A percentile compares a stretch with the other conserved stretches of the same genome.
Evolutionary conservation across 2,797 vertebrate genomes (phyloP).

Genomic region (Saxicola maurus): DNA sequence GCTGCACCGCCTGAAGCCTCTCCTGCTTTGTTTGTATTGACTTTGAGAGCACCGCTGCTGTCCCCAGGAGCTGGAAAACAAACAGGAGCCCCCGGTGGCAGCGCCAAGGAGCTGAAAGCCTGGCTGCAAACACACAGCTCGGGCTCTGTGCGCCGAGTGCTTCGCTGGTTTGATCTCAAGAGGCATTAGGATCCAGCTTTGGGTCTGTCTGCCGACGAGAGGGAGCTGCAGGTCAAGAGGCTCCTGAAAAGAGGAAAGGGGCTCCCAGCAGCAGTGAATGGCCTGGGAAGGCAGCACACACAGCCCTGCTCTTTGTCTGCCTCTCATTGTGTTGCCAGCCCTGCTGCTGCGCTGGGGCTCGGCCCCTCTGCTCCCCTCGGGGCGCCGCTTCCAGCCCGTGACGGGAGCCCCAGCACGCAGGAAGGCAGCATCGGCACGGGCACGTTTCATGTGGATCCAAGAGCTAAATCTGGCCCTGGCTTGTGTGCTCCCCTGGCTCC

Average conservation of each 20-base stretch:
- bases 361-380: constrained; percentile 10
- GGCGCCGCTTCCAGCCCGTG: background rate
- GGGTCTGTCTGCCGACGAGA: background rate
- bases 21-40: background rate
- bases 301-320: background rate
- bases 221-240: constrained; percentile 52
- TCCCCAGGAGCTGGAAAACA: background rate
- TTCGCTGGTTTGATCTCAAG: constrained; percentile 21
- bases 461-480: constrained; percentile 49
- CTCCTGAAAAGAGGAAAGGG: background rate
- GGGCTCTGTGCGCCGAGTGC: background rate
- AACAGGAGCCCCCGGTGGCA: background rate
- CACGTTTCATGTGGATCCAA: constrained; percentile 37
- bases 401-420: background rate
- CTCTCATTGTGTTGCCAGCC: background rate
- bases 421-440: background rate
- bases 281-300: background rate
- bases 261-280: background rate
- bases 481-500: background rate
- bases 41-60: background rate
- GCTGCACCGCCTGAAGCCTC: background rate
- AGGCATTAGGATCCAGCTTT: constrained; percentile 1
- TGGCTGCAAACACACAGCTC: background rate
- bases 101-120: background rate
- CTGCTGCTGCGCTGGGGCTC: background rate